Base-by-base conservation (phyloP, 2,888 invertebrate genomes). In the Leucania comma region DNA sequence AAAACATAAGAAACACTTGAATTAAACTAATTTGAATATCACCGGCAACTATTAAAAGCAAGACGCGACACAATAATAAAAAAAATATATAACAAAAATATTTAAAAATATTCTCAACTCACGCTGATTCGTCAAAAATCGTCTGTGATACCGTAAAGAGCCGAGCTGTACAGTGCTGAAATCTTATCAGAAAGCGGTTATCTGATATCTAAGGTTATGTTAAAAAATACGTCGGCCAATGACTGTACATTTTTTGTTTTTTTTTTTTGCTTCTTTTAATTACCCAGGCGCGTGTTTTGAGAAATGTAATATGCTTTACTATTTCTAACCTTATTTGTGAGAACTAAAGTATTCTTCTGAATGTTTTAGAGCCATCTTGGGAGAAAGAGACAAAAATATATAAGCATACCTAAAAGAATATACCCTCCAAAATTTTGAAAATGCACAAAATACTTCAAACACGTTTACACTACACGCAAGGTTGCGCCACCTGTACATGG, bases 91-190 rank as follows among this genome's bases (percentile, higher is more conserved):
- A 51, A 57, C 20, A 53, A 38, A 59, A 71, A 64, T 67, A 48
- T 54, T n/a, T 8, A 57, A 66, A 65, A 63, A 48, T 48, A 53
- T 29, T 54, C 20, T 3, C 17, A 4, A 63, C 54, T 80, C 71
- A 68, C 71, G 71, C 26, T 85, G 73, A 83, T 53, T 61, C 62
- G 78, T 54, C 26, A 51, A 81, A 76, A 77, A 60, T 17, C 0
- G 17, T n/a, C n/a, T n/a, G n/a, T 51, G 35, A n/a, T 68, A 59
- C 57, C 48, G 3, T 12, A 60, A 63, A 75, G 68, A 60, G 38
- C 56, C 35, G 24, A 6, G 12, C 26, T 51, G 3, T 56, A 10
- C 26, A 48, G 22, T 22, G 35, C 2, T 2, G 46, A 20, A 67
- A 77, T 77, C 80, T 77, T 80, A 77, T 77, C 77, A 63, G 12